Conservation (phyloP, 35 echinoderm and acorn worm species). For the Heliocidaris erythrogramma region DNA sequence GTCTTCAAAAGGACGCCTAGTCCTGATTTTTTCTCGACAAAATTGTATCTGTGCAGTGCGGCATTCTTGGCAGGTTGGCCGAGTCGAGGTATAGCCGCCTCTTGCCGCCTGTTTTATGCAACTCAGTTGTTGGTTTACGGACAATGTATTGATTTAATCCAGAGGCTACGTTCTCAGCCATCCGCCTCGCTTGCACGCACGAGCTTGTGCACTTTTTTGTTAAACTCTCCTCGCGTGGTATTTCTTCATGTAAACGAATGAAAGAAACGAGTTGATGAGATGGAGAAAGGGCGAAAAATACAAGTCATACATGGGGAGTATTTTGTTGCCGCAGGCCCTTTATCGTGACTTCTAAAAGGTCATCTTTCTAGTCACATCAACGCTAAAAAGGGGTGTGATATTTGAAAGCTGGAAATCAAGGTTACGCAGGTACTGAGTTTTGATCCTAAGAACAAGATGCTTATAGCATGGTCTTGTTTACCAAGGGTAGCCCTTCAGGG, state of each 20-base stretch:
- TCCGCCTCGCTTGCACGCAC: slow-evolving; percentile 30
- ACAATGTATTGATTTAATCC: slow-evolving; percentile 40
- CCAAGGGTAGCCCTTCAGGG: no score
- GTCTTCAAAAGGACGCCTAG: not conserved
- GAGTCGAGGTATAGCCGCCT: not conserved
- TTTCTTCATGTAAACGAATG: not conserved
- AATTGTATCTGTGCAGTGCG: not conserved
- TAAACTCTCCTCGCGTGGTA: not conserved
- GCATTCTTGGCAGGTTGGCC: not conserved
- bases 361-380: not conserved
- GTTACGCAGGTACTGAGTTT: not conserved
- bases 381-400: not conserved
- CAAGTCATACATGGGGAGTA: not conserved
- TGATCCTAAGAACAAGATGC: not conserved
- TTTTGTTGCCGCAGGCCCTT: not conserved
- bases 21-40: not conserved
- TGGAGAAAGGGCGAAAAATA: not conserved
- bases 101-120: not conserved
- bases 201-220: slow-evolving; percentile 22
- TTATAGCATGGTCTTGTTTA: no score
- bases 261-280: not conserved
- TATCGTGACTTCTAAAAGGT: slow-evolving; percentile 4
- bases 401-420: not conserved
- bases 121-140: slow-evolving; percentile 39
- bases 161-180: not conserved